Percentiles rank a stretch among this genome's conserved stretches.
Conservation (phyloP, 2,113 vertebrate genomes). For the Siphamia tubifer region DNA sequence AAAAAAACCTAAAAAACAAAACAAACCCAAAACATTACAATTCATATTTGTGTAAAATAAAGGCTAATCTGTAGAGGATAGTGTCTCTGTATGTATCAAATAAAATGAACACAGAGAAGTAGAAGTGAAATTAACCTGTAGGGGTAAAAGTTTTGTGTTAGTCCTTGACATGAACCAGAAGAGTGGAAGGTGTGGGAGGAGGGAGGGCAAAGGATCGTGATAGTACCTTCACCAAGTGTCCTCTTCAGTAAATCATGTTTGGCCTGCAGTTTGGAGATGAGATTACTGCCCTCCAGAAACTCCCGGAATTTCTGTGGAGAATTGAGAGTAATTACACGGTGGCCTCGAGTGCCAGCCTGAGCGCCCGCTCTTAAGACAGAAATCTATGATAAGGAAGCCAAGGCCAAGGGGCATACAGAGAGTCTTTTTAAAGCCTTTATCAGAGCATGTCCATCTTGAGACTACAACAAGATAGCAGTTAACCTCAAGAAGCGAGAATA, state of each 20-base stretch:
- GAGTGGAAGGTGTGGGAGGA: neutral
- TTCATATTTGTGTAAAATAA: no score
- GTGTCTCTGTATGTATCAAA: neutral
- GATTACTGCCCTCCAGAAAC: conserved; percentile 97
- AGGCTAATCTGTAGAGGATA: no score
- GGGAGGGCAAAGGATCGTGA: neutral
- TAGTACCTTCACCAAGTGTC: conserved; percentile 91
- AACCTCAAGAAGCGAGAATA: conserved; percentile 12
- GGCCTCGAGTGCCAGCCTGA: conserved; percentile 24
- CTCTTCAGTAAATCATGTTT: conserved; percentile 97
- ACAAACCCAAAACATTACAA: no score
- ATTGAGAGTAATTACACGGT: conserved; percentile 62
- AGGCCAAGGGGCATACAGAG: conserved; percentile 32
- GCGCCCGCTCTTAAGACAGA: conserved; percentile 30
- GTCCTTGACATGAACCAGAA: neutral
- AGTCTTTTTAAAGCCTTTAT: conserved; percentile 52
- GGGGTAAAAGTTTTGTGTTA: neutral
- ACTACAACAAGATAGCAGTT: conserved; percentile 25
- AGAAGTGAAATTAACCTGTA: neutral
- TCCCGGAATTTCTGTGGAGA: conserved; percentile 96
- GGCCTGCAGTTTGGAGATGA: conserved; percentile 98
- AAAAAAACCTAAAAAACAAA: no score
- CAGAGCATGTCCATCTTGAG: conserved; percentile 58
- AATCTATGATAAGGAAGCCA: conserved; percentile 53
- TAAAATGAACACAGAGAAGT: neutral